Evolutionary conservation across 2,888 invertebrate species (phyloP), one percentile per base, ranked within the genome.

Genomic region (Coronaproctus castanopsis): DNA sequence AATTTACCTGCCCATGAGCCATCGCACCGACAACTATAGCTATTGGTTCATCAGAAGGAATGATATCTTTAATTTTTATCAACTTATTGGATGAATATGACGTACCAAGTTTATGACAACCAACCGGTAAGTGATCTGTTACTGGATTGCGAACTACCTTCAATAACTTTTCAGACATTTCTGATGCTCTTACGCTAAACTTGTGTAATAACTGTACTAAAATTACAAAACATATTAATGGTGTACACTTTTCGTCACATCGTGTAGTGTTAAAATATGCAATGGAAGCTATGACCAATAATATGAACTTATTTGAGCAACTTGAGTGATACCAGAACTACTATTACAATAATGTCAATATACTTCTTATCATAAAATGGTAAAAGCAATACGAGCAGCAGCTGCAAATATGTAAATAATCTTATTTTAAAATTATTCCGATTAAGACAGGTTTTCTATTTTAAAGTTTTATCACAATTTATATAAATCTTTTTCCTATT

Each of bases 71-170:
- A 58, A 87, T 83, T 66, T 83, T 74, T 20, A 75, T 70, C n/a
- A 81, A 71, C 64, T 83, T 77, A 65, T 84, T 83, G 0, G 90
- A 82, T 64, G 85, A 84, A 72, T 88, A 95, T 8, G 95, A 93
- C 78, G 89, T 92, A 0, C 83, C 82, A 58, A 90, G 77, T 73
- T 96, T 98, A 64, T 77, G 81, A 62, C 90, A 89, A 22, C 96
- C 97, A 20, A 91, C 88, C 1, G 98, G 98, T 56, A 98, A 76
- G 75, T 98, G 95, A 70, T 89, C 82, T 3, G 85, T 85, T 0
- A 98, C 78, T 0, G 98, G 98, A 74, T 98, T 98, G 71, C 93
- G 95, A 55, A 98, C 93, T 2, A 93, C 91, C 77, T 93, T 92
- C 65, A 98, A 74, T 54, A 98, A 72, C 70, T 92, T 91, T 73